These are phyloP conservation scores for Parazoanthus swiftii DNA, from an alignment of 92 coral and sea anemone genomes.

Conservation along the genomic window DNA sequence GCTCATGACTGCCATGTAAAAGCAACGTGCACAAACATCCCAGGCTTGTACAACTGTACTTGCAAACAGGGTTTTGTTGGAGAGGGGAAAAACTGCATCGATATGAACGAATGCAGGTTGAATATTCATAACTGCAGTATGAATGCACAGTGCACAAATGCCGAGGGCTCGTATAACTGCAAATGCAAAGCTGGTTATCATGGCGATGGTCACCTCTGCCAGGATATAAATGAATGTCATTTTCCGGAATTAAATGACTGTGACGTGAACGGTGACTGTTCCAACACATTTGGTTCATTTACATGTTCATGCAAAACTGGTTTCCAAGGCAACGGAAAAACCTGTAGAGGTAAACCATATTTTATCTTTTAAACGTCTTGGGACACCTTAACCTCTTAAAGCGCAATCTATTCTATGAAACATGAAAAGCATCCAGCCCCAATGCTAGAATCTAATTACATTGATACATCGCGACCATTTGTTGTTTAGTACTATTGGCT, in stretches of 20 bases:
- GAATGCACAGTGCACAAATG: slow-evolving; percentile 8
- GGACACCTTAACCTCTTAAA: too few relatives aligned
- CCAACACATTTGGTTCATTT: slow-evolving; percentile 32
- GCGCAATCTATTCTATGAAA: too few relatives aligned
- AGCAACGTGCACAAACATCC: slow-evolving; percentile 1
- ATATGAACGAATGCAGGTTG: slow-evolving; percentile 1
- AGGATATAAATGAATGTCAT: slow-evolving; percentile 15
- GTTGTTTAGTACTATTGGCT: too few relatives aligned
- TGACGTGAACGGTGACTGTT: slow-evolving; percentile 4
- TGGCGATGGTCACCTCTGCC: slow-evolving; percentile 8
- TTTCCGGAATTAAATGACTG: not conserved
- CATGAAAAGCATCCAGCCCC: not conserved
- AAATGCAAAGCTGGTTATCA: slow-evolving; percentile 8
- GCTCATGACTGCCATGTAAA: slow-evolving; percentile 18
- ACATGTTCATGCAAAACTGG: slow-evolving; percentile 23
- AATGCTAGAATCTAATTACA: too few relatives aligned
- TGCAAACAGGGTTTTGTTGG: slow-evolving; percentile 23
- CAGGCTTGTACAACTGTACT: slow-evolving; percentile 15
- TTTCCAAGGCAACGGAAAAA: slow-evolving; percentile 10
- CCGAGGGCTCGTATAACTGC: slow-evolving; percentile 22
- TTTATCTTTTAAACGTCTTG: not conserved
- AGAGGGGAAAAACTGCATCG: slow-evolving; percentile 13
- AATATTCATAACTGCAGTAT: slow-evolving; percentile 7
- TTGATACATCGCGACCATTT: too few relatives aligned
- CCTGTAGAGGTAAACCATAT: slow-evolving; percentile 5